Conservation (phyloP, 2,888 invertebrate genomes). For the Bedellia somnulentella region DNA sequence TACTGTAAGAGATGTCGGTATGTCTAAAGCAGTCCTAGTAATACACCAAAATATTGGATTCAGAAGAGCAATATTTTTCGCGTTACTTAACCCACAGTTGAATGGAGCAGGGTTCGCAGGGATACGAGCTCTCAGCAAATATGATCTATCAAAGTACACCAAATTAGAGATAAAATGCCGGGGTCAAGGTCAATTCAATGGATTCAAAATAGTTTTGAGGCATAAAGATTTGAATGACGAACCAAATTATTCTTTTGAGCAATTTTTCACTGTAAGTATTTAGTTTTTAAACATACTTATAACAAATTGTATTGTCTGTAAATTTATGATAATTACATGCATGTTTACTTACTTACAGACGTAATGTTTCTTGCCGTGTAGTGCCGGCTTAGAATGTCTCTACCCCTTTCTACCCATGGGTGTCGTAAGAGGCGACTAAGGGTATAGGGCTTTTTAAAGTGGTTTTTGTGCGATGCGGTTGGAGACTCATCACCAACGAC, state of each 20-base stretch:
- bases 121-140: slow-evolving; percentile 43
- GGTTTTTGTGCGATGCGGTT: no score
- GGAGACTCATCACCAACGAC: no score
- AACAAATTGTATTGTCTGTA: neutral
- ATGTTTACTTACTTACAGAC: neutral
- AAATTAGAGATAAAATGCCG: slow-evolving; percentile 56
- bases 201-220: slow-evolving; percentile 64
- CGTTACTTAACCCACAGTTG: slow-evolving; percentile 65
- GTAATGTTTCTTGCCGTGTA: no score
- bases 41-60: slow-evolving; percentile 63
- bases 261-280: slow-evolving; percentile 50
- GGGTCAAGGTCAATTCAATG: slow-evolving; percentile 60
- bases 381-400: no score
- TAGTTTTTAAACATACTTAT: slow-evolving; percentile 19
- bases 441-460: no score
- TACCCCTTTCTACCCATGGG: no score
- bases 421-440: no score
- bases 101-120: slow-evolving; percentile 72
- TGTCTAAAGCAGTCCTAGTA: slow-evolving; percentile 64
- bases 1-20: slow-evolving; percentile 65
- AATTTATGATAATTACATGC: neutral
- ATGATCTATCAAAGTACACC: slow-evolving; percentile 48
- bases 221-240: slow-evolving; percentile 60
- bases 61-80: slow-evolving; percentile 65
- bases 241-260: slow-evolving; percentile 64